phyloP scores from a whole-genome alignment of 2,888 invertebrate genomes.

The Rhagophthalmus giganteus region DNA sequence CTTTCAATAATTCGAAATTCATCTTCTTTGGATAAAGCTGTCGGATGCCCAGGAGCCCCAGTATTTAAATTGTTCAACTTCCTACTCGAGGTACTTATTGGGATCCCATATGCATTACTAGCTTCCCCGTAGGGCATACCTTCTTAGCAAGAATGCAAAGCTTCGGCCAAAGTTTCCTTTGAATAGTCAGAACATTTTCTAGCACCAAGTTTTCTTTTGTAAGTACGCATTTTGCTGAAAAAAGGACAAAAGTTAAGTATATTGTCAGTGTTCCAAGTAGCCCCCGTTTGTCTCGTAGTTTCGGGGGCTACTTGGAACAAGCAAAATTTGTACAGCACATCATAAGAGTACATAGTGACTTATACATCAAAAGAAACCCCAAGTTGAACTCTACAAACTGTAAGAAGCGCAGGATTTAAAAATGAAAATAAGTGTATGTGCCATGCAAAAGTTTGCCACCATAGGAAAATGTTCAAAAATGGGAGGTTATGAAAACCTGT shows the following conservation, averaged over 20 bases:
- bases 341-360: too few relatives aligned
- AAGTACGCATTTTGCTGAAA: neutral
- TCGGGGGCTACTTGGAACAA: too few relatives aligned
- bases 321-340: too few relatives aligned
- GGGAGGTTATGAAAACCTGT: too few relatives aligned
- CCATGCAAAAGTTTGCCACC: too few relatives aligned
- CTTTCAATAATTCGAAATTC: neutral
- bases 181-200: neutral
- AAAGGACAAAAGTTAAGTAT: neutral
- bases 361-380: too few relatives aligned
- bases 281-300: too few relatives aligned
- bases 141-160: slow-evolving; percentile 1
- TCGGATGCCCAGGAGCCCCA: neutral
- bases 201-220: neutral
- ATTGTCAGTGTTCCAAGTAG: neutral
- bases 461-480: too few relatives aligned
- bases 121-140: slow-evolving; percentile 1
- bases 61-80: slow-evolving; percentile 2
- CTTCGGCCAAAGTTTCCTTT: neutral
- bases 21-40: neutral
- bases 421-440: too few relatives aligned
- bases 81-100: neutral
- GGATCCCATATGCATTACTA: neutral
- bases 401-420: too few relatives aligned
- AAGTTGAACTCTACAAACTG: too few relatives aligned